These are phyloP conservation scores for Marmota flaviventris DNA, from an alignment of 2,113 vertebrate genomes.

Conservation along the genomic window DNA sequence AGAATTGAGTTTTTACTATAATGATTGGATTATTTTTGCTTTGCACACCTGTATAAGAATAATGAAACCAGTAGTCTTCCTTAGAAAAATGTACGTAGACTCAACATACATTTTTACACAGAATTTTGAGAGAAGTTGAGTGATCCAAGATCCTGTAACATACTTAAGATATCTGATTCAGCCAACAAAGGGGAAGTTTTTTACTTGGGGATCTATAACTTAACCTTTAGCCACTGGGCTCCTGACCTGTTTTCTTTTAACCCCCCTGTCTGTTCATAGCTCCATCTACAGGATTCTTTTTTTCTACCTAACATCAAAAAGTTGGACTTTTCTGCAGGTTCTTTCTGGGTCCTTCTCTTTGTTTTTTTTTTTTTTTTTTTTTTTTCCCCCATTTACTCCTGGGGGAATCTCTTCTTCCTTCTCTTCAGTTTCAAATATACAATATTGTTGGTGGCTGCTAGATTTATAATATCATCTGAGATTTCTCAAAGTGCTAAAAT, in stretches of 20 bases:
- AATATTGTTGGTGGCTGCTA: slow-evolving; percentile 7
- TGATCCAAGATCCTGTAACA: not conserved
- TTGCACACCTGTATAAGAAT: slow-evolving; percentile 23
- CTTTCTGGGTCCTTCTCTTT: not conserved
- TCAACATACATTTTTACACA: not conserved
- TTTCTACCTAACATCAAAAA: not conserved
- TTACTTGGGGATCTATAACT: not conserved
- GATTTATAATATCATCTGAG: not conserved
- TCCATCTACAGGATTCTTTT: not conserved
- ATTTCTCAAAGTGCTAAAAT: slow-evolving; percentile 27
- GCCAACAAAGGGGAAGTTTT: not conserved
- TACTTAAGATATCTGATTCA: not conserved
- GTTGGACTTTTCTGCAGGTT: slow-evolving; percentile 22
- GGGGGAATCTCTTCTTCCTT: not conserved
- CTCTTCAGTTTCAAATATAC: not conserved
- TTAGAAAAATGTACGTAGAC: slow-evolving; percentile 1
- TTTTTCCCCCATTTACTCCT: not conserved
- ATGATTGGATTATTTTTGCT: slow-evolving; percentile 1
- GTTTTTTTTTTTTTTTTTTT: too few relatives aligned
- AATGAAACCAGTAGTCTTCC: not conserved
- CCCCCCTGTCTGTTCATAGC: not conserved
- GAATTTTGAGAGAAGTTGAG: slow-evolving; percentile 29
- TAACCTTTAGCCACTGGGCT: slow-evolving; percentile 10
- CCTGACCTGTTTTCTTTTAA: slow-evolving; percentile 25
- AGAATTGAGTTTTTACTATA: not conserved